A percentile compares a stretch with the other conserved stretches of the same genome.
Evolutionary conservation across 2,888 invertebrate genomes (phyloP).

Genomic region (Aproaerema taeniolella): DNA sequence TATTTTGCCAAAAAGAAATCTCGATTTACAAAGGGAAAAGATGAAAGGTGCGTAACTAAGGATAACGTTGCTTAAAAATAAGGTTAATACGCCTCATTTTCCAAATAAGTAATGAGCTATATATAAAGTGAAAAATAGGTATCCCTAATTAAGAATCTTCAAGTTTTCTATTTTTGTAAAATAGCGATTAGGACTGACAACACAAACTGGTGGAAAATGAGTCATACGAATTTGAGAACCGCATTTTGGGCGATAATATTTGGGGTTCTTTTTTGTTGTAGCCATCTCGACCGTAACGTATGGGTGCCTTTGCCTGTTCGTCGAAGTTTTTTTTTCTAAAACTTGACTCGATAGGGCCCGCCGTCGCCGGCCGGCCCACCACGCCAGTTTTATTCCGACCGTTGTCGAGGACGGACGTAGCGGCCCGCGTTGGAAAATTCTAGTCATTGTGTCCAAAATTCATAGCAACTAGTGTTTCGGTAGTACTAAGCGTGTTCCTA

Average conservation of each 20-base stretch:
- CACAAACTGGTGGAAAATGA: too few species aligned
- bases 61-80: too few species aligned
- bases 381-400: slow-evolving; percentile 71
- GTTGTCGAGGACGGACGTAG: slow-evolving; percentile 65
- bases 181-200: too few species aligned
- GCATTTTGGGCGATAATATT: slow-evolving; percentile 55
- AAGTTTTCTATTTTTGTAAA: too few species aligned
- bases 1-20: too few species aligned
- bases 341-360: slow-evolving; percentile 68
- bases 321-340: slow-evolving; percentile 64
- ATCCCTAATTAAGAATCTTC: too few species aligned
- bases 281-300: slow-evolving; percentile 72
- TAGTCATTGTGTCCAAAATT: slow-evolving; percentile 73
- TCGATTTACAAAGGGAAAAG: too few species aligned
- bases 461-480: slow-evolving; percentile 34
- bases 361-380: slow-evolving; percentile 24
- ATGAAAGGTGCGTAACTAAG: too few species aligned
- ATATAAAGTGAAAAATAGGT: too few species aligned
- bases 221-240: slow-evolving; percentile 71
- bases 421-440: slow-evolving; percentile 56
- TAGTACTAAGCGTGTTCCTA: slow-evolving; percentile 26
- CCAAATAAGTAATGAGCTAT: slow-evolving; percentile 13
- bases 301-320: slow-evolving; percentile 64
- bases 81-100: too few species aligned
- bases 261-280: slow-evolving; percentile 74